phyloP scores from a whole-genome alignment of 2,888 invertebrate genomes.

The Pristionchus mayeri region DNA sequence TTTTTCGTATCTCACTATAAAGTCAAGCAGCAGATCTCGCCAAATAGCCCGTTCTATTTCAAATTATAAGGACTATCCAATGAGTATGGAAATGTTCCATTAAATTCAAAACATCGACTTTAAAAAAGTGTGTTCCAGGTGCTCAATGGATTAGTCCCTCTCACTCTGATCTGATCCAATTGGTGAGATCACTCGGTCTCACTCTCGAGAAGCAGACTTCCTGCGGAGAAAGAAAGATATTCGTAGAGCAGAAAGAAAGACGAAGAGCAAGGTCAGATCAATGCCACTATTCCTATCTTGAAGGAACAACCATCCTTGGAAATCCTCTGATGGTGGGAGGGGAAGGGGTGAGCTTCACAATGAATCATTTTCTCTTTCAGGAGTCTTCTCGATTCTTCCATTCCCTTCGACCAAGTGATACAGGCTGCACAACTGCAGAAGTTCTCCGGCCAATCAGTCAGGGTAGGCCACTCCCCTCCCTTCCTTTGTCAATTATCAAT shows the following conservation, averaged over 20 bases:
- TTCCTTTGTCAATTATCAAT: background rate
- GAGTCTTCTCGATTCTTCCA: background rate
- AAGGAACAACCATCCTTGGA: too few species aligned
- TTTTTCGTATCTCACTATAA: too few species aligned
- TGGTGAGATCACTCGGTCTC: conserved; percentile 48
- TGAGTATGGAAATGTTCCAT: too few species aligned
- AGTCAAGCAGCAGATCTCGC: too few species aligned
- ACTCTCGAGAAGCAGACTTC: conserved; percentile 21
- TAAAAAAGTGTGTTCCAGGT: conserved; percentile 50
- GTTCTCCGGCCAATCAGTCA: background rate
- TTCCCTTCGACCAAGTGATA: conserved; percentile 37
- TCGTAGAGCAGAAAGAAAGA: background rate
- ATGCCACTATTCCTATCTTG: too few species aligned
- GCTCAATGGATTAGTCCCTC: conserved; percentile 62
- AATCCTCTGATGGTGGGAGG: too few species aligned
- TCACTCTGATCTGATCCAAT: conserved; percentile 55
- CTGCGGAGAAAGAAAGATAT: conserved; percentile 25
- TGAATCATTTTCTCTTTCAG: background rate
- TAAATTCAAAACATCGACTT: background rate
- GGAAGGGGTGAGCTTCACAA: too few species aligned
- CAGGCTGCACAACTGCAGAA: background rate
- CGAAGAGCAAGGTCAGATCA: background rate
- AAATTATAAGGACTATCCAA: too few species aligned
- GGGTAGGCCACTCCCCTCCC: background rate
- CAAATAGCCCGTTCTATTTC: too few species aligned